These are phyloP conservation scores for Cynodonichthys magdalenae DNA, from an alignment of 2,797 vertebrate species.

Conservation along the genomic window DNA sequence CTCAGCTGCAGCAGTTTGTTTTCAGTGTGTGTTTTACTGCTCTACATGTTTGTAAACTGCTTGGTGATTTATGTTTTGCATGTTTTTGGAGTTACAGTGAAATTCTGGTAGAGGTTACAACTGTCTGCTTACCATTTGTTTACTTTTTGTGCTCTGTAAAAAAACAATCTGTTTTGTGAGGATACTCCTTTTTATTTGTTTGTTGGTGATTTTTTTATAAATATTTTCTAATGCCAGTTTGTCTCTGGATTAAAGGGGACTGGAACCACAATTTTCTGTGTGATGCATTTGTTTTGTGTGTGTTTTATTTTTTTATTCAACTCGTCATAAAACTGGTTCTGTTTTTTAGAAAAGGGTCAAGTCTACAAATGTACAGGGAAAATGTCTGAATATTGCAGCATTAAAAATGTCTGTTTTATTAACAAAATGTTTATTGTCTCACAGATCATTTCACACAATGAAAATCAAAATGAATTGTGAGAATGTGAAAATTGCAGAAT, in stretches of 20 bases:
- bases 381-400: neutral
- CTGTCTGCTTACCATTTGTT: neutral
- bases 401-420: neutral
- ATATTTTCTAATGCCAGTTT: neutral
- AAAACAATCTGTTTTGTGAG: neutral
- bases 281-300: neutral
- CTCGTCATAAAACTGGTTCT: neutral
- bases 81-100: conserved; percentile 83
- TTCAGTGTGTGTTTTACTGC: conserved; percentile 81
- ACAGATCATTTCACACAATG: neutral
- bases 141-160: neutral
- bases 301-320: neutral
- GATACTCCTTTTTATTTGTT: neutral
- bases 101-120: conserved; percentile 85
- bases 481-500: neutral
- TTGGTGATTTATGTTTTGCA: conserved; percentile 84
- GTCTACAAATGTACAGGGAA: neutral
- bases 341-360: neutral
- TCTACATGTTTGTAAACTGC: conserved; percentile 91
- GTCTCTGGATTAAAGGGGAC: neutral
- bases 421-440: neutral
- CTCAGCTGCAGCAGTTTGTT: conserved; percentile 77
- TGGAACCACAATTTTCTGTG: neutral
- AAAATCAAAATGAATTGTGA: neutral
- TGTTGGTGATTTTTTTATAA: neutral